Evolutionary conservation across 2,113 vertebrate species (phyloP), one percentile per base, ranked within the genome.

Genomic region (Tretioscincus oriximinensis): DNA sequence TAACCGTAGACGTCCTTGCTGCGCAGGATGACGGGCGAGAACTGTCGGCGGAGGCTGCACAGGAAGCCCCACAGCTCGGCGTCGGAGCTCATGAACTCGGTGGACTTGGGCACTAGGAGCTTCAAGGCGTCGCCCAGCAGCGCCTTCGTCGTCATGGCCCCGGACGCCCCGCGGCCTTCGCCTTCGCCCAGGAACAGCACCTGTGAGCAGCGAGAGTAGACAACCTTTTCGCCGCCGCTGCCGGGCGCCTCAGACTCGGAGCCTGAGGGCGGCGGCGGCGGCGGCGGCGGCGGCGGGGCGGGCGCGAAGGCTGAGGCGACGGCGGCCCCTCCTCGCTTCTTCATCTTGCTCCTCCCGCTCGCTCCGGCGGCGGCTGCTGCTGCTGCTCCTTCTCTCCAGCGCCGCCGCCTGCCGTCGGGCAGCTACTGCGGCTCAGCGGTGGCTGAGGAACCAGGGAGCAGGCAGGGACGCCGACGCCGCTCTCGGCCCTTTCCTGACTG

Each of bases 61-160:
- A 96, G 94, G 93, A 95, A 95, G 92, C 93, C 92, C 95, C 95
- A 96, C 80, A 96, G 95, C 93, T 95, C 95, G 26, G 95, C 93
- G 82, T 96, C 95, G 64, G 95, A 96, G 93, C 92, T 95, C 95
- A 95, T 95, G 90, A 96, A 95, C 90, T 95, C 94, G 78, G 94
- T 95, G 84, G 94, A 95, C 92, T 94, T 91, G 73, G 95, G 95
- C 92, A 96, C 92, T 91, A 95, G 94, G 47, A 95, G 92, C 92
- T 90, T 95, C 89, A 96, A 93, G 91, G 95, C 95, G 91, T 95
- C 95, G 89, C 93, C 90, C 92, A 96, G 85, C 47, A 96, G 85
- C 47, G 94, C 93, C 83, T 95, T 92, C 73, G 92, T 94, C 35
- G 35, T 41, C 35, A 5, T 41, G 35, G 35, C 35, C 35, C 35